Percentiles rank a stretch among this genome's conserved stretches.
Conservation (phyloP, 2,888 invertebrate genomes). For the Coenonympha arcania region DNA sequence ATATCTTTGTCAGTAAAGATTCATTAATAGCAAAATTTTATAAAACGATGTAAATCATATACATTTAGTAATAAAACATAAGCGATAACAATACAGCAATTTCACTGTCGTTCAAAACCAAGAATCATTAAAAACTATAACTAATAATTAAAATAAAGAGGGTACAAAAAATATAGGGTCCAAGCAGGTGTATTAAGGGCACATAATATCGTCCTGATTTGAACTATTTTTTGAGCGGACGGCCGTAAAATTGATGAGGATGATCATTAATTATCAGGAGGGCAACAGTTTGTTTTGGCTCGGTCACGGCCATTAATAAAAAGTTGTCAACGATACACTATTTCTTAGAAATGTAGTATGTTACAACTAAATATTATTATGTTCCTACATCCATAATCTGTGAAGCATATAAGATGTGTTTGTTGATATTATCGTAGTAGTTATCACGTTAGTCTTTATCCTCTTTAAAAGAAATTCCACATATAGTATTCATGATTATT, state of each 20-base stretch:
- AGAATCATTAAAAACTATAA: slow-evolving; percentile 17
- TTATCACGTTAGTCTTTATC: no score
- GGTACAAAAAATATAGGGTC: slow-evolving; percentile 19
- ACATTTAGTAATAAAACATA: no score
- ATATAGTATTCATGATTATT: no score
- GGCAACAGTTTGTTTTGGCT: slow-evolving; percentile 66
- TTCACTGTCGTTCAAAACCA: not conserved
- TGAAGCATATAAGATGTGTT: no score
- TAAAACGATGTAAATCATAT: no score
- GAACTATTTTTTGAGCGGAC: slow-evolving; percentile 56
- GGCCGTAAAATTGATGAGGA: slow-evolving; percentile 68
- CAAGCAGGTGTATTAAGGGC: slow-evolving; percentile 51
- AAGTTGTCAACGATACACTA: not conserved
- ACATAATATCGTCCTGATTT: slow-evolving; percentile 30
- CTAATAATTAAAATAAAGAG: slow-evolving; percentile 21
- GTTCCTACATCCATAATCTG: no score
- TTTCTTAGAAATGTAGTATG: not conserved
- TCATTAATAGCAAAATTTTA: no score
- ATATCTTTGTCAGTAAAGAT: no score
- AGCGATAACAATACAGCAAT: not conserved
- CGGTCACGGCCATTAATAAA: slow-evolving; percentile 46
- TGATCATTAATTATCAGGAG: slow-evolving; percentile 64
- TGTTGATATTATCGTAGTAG: no score
- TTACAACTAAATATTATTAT: no score
- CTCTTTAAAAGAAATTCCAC: no score